Base-by-base conservation (phyloP, 1,140 invertebrate genomes). In the Bathynomus jamesi region DNA sequence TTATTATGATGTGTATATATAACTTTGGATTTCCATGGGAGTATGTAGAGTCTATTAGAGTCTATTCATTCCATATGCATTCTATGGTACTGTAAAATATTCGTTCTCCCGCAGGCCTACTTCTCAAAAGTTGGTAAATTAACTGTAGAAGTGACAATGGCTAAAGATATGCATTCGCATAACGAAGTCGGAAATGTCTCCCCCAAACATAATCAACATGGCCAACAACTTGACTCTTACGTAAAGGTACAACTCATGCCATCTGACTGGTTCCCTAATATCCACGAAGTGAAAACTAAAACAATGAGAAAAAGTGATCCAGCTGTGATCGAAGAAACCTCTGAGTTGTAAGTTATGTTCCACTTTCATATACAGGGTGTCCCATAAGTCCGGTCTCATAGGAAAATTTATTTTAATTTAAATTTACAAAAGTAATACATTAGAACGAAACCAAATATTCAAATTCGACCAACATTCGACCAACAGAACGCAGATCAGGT, bases 231-330 rank as follows among this genome's bases (percentile, higher is more conserved):
- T 17, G 75, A 76, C 60, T 71, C 75, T 0, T 76, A 76, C 29
- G 65, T 76, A 8, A 76, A 76, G 25, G 75, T 76, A 1, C 75
- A 76, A 61, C 61, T 71, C 11, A 71, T 76, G 25, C 75, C 75
- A 10, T 61, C 40, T 3, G 75, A 76, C 5, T 73, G 72, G 65
- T 76, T 76, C 66, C 75, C 75, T 0, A 21, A 40, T 30, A 69
- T 71, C 4, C 17, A 40, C 1, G 65, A 68, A 10, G 61, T 29
- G 63, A 73, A 73, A 53, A 76, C 75, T 5, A 76, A 74, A 31
- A 73, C 67, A 10, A 67, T 71, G 63, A 65, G 72, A n/a, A 73
- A 73, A 28, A 65, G 66, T 13, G 75, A 76, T 31, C 75, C 75
- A 0, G 75, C 75, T 0, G 72, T 69, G 7, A 73, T 73, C 40